Evolutionary conservation across 1,140 invertebrate species (phyloP).

Genomic region (Heliconius himera): DNA sequence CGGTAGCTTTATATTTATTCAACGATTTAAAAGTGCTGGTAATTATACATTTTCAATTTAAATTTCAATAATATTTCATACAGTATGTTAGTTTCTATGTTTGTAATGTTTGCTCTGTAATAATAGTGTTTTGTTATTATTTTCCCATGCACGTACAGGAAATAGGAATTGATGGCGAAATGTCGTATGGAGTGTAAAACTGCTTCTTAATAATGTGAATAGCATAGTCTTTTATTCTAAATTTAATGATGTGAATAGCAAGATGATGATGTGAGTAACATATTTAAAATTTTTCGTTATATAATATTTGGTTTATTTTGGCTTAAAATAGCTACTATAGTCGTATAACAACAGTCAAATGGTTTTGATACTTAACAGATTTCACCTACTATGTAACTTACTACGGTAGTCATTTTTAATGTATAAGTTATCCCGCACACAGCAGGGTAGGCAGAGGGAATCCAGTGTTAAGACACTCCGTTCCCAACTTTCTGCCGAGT

Average conservation of each 20-base stretch:
- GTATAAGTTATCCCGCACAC: too few relatives aligned
- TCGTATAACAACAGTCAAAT: not conserved
- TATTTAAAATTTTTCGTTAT: not conserved
- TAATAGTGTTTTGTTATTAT: conserved; percentile 38
- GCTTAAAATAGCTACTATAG: not conserved
- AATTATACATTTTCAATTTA: too few relatives aligned
- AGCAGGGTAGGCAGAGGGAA: too few relatives aligned
- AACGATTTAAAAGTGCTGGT: too few relatives aligned
- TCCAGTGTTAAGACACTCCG: too few relatives aligned
- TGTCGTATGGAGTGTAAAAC: conserved; percentile 23
- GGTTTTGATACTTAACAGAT: not conserved
- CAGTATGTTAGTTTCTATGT: not conserved
- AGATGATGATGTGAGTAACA: not conserved
- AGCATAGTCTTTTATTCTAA: conserved; percentile 13
- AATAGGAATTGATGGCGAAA: conserved; percentile 39
- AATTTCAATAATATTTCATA: too few relatives aligned
- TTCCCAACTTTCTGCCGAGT: too few relatives aligned
- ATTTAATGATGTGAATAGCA: conserved; percentile 14
- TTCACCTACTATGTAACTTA: not conserved
- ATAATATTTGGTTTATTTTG: not conserved
- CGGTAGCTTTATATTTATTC: too few relatives aligned
- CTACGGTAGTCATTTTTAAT: too few relatives aligned
- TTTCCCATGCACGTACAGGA: conserved; percentile 43
- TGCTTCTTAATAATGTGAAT: conserved; percentile 21
- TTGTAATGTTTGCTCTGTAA: conserved; percentile 27